A percentile compares a stretch with the other conserved stretches of the same genome.
Evolutionary conservation across 2,797 vertebrate species (phyloP).

Genomic region (Podarcis siculus): DNA sequence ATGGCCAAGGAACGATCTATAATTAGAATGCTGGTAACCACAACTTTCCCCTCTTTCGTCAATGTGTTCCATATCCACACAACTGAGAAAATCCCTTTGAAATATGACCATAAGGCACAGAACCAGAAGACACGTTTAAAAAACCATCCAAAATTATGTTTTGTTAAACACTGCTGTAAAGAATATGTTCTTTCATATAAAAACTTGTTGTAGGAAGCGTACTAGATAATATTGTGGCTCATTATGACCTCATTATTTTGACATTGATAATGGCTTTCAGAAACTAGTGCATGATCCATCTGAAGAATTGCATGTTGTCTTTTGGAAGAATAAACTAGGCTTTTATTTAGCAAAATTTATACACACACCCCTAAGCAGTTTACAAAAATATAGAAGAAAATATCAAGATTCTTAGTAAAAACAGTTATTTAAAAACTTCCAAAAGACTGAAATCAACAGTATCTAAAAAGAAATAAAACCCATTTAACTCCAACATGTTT

Average conservation of each 20-base stretch:
- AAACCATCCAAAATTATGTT: neutral
- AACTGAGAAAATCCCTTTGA: neutral
- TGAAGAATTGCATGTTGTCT: neutral
- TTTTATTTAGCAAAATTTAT: too few relatives aligned
- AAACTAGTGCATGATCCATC: neutral
- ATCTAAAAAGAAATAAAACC: too few relatives aligned
- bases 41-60: neutral
- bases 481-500: too few relatives aligned
- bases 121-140: neutral
- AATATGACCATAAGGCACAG: neutral
- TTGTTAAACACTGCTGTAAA: neutral
- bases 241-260: neutral
- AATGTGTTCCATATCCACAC: neutral
- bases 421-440: too few relatives aligned
- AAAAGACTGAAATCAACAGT: too few relatives aligned
- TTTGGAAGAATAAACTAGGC: too few relatives aligned
- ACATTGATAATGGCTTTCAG: neutral
- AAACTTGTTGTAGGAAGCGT: too few relatives aligned
- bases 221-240: too few relatives aligned
- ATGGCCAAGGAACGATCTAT: neutral
- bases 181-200: too few relatives aligned
- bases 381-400: too few relatives aligned
- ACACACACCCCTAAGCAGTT: too few relatives aligned
- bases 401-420: too few relatives aligned
- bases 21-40: constrained; percentile 1